Conservation (phyloP, 2,888 invertebrate genomes). For the Himalopsyche tibetana region DNA sequence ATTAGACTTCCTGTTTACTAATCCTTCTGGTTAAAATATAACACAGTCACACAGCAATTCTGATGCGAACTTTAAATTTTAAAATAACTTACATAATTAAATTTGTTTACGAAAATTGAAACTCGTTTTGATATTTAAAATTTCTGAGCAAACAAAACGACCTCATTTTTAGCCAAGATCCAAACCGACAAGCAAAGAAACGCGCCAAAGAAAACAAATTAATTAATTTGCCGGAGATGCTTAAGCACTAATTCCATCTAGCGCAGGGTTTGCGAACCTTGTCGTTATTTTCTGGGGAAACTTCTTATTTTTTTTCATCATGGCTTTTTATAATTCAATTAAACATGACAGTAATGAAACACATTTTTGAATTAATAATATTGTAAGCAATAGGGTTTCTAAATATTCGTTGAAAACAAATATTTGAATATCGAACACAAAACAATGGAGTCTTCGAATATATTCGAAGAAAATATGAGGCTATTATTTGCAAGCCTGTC, state of each 20-base stretch:
- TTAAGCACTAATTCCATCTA: conserved; percentile 51
- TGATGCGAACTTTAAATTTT: background rate
- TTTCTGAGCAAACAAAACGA: conserved; percentile 35
- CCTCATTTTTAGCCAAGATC: conserved; percentile 25
- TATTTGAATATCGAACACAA: too few relatives aligned
- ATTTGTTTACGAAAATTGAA: conserved; percentile 36
- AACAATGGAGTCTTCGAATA: too few relatives aligned
- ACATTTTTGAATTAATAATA: too few relatives aligned
- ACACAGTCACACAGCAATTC: background rate
- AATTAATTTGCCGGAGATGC: conserved; percentile 58
- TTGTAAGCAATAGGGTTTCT: too few relatives aligned
- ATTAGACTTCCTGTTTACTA: background rate
- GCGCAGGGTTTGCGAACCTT: conserved; percentile 27
- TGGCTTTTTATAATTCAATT: too few relatives aligned
- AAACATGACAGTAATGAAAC: too few relatives aligned
- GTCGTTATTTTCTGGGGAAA: too few relatives aligned
- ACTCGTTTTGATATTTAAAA: conserved; percentile 27
- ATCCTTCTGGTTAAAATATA: background rate
- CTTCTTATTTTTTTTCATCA: too few relatives aligned
- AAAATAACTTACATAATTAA: conserved; percentile 34
- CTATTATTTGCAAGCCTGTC: too few relatives aligned
- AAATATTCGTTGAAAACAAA: too few relatives aligned
- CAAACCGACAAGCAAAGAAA: conserved; percentile 40
- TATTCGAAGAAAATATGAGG: too few relatives aligned
- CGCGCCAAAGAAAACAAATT: conserved; percentile 58